phyloP scores from a whole-genome alignment of 2,797 vertebrate species.

The Pelobates cultripes region DNA sequence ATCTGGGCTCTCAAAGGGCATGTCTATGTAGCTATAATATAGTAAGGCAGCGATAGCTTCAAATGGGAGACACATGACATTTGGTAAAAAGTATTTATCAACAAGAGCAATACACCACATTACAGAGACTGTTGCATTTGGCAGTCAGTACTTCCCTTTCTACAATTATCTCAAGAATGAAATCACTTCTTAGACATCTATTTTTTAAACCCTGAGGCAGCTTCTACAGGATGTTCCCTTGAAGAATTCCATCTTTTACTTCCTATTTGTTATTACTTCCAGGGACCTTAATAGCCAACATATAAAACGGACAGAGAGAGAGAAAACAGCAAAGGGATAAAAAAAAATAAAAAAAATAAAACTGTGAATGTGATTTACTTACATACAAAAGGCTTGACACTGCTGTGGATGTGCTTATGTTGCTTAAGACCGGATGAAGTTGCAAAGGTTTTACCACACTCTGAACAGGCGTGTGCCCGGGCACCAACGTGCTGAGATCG shows the following conservation, averaged over 20 bases:
- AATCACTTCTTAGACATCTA: slow-evolving; percentile 35
- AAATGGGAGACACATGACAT: slow-evolving; percentile 4
- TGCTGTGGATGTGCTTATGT: slow-evolving; percentile 99
- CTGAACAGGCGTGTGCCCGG: slow-evolving; percentile 95
- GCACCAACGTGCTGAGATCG: slow-evolving; percentile 98
- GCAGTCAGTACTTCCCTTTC: slow-evolving; percentile 3
- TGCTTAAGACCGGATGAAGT: slow-evolving; percentile 99
- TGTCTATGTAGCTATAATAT: neutral
- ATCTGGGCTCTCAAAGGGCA: slow-evolving; percentile 1
- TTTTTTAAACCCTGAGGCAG: neutral
- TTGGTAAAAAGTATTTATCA: slow-evolving; percentile 8
- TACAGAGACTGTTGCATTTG: slow-evolving; percentile 15
- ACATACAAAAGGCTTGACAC: slow-evolving; percentile 99
- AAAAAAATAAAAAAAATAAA: neutral
- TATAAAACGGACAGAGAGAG: neutral
- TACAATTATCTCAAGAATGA: slow-evolving; percentile 16
- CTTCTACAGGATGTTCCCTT: slow-evolving; percentile 31
- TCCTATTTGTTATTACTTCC: slow-evolving; percentile 33
- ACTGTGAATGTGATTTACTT: slow-evolving; percentile 73
- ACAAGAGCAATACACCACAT: neutral
- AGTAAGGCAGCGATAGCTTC: neutral
- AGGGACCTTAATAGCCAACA: neutral
- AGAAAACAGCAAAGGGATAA: neutral
- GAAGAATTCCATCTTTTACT: slow-evolving; percentile 20
- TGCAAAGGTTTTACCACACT: slow-evolving; percentile 99